phyloP scores from a whole-genome alignment of 2,888 invertebrate genomes.

The Atrina japonica region DNA sequence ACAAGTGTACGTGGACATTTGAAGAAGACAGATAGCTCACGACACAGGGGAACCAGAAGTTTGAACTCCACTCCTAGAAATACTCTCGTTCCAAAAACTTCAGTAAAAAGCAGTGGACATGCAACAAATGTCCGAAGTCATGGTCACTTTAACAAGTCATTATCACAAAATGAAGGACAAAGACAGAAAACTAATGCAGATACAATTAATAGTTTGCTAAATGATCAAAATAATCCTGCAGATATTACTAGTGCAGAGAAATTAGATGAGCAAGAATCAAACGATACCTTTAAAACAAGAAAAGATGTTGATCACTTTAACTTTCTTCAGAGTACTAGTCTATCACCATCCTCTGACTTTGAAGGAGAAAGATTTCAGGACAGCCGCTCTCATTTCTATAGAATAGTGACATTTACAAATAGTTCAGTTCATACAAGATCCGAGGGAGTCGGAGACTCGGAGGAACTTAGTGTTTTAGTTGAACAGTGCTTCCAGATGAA shows the following conservation, averaged over 20 bases:
- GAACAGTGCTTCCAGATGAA: slow-evolving; percentile 70
- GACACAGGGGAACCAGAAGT: background rate
- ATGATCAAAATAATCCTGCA: too few relatives aligned
- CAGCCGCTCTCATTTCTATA: slow-evolving; percentile 29
- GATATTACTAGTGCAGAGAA: too few relatives aligned
- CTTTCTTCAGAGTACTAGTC: background rate
- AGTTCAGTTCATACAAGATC: background rate
- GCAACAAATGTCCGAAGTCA: background rate
- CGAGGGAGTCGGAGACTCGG: background rate
- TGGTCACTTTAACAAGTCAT: too few relatives aligned
- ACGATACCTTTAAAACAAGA: too few relatives aligned
- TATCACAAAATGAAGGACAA: too few relatives aligned
- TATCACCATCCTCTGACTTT: background rate
- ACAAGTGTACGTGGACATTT: background rate
- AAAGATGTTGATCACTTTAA: too few relatives aligned
- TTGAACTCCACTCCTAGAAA: background rate
- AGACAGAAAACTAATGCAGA: too few relatives aligned
- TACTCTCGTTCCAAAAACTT: background rate
- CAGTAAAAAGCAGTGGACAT: background rate
- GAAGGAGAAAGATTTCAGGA: slow-evolving; percentile 23
- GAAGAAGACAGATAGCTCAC: background rate
- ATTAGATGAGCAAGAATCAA: too few relatives aligned
- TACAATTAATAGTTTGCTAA: too few relatives aligned
- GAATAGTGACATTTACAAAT: slow-evolving; percentile 13
- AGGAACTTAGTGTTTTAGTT: slow-evolving; percentile 48